These are phyloP conservation scores for Lepilemur septentrionalis DNA, from an alignment of 2,797 vertebrate species.

Conservation along the genomic window DNA sequence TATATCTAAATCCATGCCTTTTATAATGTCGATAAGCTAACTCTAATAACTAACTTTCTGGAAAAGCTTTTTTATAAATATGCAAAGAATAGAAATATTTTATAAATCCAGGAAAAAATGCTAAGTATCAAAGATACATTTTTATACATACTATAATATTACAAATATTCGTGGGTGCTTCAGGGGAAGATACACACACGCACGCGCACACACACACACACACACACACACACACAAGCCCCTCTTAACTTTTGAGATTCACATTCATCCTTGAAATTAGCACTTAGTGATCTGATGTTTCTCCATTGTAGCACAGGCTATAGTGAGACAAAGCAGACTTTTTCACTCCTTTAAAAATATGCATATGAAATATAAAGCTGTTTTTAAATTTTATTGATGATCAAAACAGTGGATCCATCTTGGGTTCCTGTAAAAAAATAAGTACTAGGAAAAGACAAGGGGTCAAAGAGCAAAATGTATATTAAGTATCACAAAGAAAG, in stretches of 20 bases:
- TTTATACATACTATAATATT: neutral
- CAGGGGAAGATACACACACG: neutral
- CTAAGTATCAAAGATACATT: neutral
- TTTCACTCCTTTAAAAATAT: neutral
- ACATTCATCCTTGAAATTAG: neutral
- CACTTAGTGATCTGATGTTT: neutral
- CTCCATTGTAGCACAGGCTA: neutral
- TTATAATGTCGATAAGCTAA: neutral
- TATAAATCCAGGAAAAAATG: neutral
- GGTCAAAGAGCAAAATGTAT: neutral
- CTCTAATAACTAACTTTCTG: neutral
- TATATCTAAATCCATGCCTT: neutral
- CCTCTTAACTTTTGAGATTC: neutral
- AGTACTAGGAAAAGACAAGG: neutral
- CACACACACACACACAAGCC: neutral
- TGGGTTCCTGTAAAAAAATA: neutral
- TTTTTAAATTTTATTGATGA: neutral
- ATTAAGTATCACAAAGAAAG: neutral
- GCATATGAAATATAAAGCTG: neutral
- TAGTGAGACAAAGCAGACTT: rapidly evolving
- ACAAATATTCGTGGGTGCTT: neutral
- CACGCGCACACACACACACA: neutral
- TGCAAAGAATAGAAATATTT: neutral
- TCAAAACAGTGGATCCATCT: neutral
- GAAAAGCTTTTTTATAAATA: neutral